Conservation (phyloP, 2,888 invertebrate species). For the Machimus rusticus region DNA sequence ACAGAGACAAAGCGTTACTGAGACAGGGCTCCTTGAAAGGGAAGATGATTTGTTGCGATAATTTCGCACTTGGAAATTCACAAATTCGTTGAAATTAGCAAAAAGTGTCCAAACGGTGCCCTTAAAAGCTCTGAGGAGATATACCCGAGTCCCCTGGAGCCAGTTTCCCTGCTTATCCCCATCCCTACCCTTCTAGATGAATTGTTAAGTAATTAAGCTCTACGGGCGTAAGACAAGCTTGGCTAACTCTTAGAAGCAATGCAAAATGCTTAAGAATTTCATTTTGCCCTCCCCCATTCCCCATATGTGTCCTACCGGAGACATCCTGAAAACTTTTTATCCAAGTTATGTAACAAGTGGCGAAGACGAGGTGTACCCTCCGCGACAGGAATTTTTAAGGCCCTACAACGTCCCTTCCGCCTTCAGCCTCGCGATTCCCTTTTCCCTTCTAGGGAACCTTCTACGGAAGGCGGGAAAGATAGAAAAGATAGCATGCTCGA, state of each 20-base stretch:
- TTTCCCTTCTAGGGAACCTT: too few relatives aligned
- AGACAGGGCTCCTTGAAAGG: neutral
- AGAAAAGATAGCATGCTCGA: neutral
- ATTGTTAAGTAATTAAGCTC: neutral
- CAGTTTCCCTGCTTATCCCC: neutral
- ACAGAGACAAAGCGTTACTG: neutral
- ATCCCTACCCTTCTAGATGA: neutral
- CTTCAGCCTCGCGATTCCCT: too few relatives aligned
- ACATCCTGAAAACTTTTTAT: neutral
- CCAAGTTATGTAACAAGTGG: neutral
- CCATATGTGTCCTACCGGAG: neutral
- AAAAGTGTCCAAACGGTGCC: neutral
- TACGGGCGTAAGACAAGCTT: neutral
- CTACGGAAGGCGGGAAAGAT: neutral
- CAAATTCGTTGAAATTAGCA: neutral
- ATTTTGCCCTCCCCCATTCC: neutral
- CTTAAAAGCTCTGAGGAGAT: neutral
- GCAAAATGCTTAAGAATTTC: neutral
- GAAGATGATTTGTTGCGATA: neutral
- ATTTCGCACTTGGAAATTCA: neutral
- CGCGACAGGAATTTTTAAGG: neutral
- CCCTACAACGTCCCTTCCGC: neutral
- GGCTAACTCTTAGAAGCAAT: neutral
- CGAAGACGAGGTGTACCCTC: neutral
- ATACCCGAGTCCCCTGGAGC: neutral